Evolutionary conservation across 2,797 vertebrate species (phyloP), one percentile per base, ranked within the genome.

Genomic region (Sparus aurata): DNA sequence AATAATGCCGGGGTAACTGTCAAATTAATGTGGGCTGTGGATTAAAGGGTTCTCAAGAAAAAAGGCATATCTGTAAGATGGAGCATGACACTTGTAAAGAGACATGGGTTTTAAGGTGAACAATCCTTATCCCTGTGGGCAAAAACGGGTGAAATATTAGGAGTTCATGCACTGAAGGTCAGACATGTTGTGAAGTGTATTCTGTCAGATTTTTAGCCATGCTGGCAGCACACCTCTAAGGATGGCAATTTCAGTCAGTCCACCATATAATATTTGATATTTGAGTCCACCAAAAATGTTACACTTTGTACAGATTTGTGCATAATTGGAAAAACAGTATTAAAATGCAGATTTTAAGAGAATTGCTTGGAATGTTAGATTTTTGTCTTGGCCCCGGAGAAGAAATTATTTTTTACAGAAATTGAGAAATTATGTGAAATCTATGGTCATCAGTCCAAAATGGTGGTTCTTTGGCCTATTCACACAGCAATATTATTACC

Each of bases 11-110:
- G 12, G 58, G 53, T 60, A 82, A 57, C 65, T 64, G 67, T 82
- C 62, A 79, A 72, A 66, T 69, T 6, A 82, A 74, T 47, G 57
- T 47, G 27, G 20, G 9, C 69, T 60, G 41, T 58, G 50, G 59
- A 62, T 60, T 61, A 53, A 73, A 82, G 62, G 34, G 34, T 22
- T 23, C 17, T 50, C 45, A 20, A 64, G 25, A 59, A 55, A 74
- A 41, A 66, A 55, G 78, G 41, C 22, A 17, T 61, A 79, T 54
- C 68, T 12, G 2, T 20, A 38, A 67, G 27, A 69, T 3, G 45
- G 13, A 62, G 38, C 25, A 12, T 50, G 59, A 76, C 59, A 55
- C 53, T 20, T 54, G 18, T 45, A 30, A 47, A 47, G 22, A 64
- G 2, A 15, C 15, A 73, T 25, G n/a, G 16, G 12, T 77, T 77